Conservation (phyloP, 2,797 vertebrate species). For the Sylvilagus floridanus region DNA sequence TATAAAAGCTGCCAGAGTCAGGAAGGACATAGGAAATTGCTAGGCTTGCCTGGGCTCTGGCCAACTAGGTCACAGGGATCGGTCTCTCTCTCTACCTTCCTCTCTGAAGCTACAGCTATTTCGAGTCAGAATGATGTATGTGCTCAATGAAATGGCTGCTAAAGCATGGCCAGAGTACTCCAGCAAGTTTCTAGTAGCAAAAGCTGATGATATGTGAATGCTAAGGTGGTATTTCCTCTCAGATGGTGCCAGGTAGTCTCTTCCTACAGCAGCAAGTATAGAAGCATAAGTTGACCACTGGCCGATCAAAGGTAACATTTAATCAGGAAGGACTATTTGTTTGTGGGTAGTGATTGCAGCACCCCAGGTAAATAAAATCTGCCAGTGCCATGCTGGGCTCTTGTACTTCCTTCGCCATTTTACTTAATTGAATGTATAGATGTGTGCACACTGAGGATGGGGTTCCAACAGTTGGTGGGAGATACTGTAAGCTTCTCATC, state of each 20-base stretch:
- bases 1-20: slow-evolving; percentile 46
- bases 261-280: background rate
- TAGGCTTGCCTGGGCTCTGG: slow-evolving; percentile 36
- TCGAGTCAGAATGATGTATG: background rate
- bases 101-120: slow-evolving; percentile 5
- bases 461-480: accelerated
- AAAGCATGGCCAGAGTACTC: background rate
- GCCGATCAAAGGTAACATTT: slow-evolving; percentile 35
- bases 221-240: slow-evolving; percentile 12
- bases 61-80: slow-evolving; percentile 51
- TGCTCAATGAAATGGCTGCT: background rate
- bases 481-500: background rate
- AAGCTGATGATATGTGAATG: slow-evolving; percentile 38
- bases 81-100: background rate
- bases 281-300: background rate
- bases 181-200: background rate
- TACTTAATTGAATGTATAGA: background rate
- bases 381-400: background rate
- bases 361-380: background rate
- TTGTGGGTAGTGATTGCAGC: background rate
- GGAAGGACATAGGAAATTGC: slow-evolving; percentile 47
- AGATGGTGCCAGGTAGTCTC: background rate
- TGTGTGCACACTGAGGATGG: background rate
- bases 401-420: background rate
- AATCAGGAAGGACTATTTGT: background rate